These are phyloP conservation scores for Stictonetta naevosa DNA, from an alignment of 2,113 vertebrate species.

Conservation along the genomic window DNA sequence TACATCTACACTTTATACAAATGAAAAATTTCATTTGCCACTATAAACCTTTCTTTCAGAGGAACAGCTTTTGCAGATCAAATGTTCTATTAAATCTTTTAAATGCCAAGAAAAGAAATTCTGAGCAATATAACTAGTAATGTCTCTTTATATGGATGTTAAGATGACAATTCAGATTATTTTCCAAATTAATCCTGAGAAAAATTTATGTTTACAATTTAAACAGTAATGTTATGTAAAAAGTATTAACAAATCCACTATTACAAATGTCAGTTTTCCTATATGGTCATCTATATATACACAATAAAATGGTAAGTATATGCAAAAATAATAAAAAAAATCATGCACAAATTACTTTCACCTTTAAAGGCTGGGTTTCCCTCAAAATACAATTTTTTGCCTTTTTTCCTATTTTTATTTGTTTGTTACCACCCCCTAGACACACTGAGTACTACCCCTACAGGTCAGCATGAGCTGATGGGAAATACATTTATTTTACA, in stretches of 20 bases:
- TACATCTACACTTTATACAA: slow-evolving; percentile 76
- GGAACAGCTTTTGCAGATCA: slow-evolving; percentile 71
- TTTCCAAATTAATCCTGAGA: slow-evolving; percentile 82
- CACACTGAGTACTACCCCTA: slow-evolving; percentile 78
- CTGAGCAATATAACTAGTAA: slow-evolving; percentile 65
- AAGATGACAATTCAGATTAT: slow-evolving; percentile 79
- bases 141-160: slow-evolving; percentile 74
- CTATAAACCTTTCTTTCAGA: slow-evolving; percentile 73
- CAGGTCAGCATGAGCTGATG: slow-evolving; percentile 80
- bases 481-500: slow-evolving; percentile 83
- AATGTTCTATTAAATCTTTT: slow-evolving; percentile 69
- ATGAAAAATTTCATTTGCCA: slow-evolving; percentile 77
- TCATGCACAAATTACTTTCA: slow-evolving; percentile 81
- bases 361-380: slow-evolving; percentile 78
- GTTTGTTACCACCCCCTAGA: slow-evolving; percentile 73
- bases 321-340: slow-evolving; percentile 83
- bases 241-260: slow-evolving; percentile 88
- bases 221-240: slow-evolving; percentile 86
- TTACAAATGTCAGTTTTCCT: slow-evolving; percentile 86
- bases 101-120: slow-evolving; percentile 74
- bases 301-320: slow-evolving; percentile 86
- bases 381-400: slow-evolving; percentile 68
- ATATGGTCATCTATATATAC: slow-evolving; percentile 82
- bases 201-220: slow-evolving; percentile 82
- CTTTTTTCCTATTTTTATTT: slow-evolving; percentile 61